These are phyloP conservation scores for Amblyraja radiata DNA, from an alignment of 2,797 vertebrate genomes.

Conservation along the genomic window DNA sequence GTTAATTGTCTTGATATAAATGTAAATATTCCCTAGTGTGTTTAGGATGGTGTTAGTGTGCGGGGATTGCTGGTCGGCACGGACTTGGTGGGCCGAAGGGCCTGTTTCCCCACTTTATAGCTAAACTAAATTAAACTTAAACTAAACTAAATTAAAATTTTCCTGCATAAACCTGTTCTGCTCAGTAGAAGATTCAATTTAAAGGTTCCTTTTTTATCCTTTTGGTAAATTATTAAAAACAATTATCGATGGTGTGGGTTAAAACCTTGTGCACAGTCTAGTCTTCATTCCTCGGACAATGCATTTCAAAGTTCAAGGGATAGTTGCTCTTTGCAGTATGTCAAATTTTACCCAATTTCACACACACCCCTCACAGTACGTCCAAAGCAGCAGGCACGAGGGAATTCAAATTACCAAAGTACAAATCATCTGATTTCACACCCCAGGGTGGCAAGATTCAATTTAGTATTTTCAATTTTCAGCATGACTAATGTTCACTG, in stretches of 20 bases:
- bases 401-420: neutral
- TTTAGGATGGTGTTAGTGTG: too few relatives aligned
- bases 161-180: neutral
- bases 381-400: neutral
- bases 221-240: neutral
- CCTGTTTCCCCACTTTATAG: too few relatives aligned
- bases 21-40: too few relatives aligned
- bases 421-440: slow-evolving; percentile 6
- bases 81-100: too few relatives aligned
- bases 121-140: too few relatives aligned
- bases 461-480: slow-evolving; percentile 29
- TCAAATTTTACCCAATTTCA: neutral
- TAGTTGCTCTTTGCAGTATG: neutral
- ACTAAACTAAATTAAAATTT: neutral
- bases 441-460: neutral
- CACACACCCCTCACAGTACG: neutral
- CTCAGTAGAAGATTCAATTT: too few relatives aligned
- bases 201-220: neutral
- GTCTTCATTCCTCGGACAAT: too few relatives aligned
- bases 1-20: too few relatives aligned
- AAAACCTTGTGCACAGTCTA: neutral
- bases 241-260: neutral
- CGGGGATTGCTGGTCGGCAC: too few relatives aligned
- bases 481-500: slow-evolving; percentile 13
- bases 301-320: neutral